Evolutionary conservation across 2,888 invertebrate genomes (phyloP), one percentile per base, ranked within the genome.

Genomic region (Adineta ricciae): DNA sequence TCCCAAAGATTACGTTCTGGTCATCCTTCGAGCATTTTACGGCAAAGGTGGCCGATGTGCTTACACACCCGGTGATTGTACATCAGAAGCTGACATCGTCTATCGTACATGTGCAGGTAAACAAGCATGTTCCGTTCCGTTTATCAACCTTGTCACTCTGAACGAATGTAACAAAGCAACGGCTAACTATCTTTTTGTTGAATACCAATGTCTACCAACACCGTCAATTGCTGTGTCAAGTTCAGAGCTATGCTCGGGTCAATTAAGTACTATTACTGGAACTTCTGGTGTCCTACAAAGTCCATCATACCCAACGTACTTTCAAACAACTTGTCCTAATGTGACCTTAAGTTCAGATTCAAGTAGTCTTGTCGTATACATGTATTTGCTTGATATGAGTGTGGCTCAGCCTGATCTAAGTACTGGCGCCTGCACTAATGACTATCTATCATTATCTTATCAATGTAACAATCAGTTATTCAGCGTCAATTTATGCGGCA

Each of bases 141-240:
- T 84, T 52, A 41, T 84, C 21, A 78, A n/a, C 78, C 16, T 24
- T 38, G 49, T 83, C 36, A 41, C 72, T 72, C 36, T 85, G 38
- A 54, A 73, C 21, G 85, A 85, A 78, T 85, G 84, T n/a, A 32
- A 84, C 36, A 38, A n/a, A 16, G 73, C 14, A 32, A 9, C 24
- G 16, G 83, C 85, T 19, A 82, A 19, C 16, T 85, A 85, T 73
- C 83, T 85, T 24, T 84, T 84, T 38, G 41, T 85, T 49, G 84
- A 85, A 27, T 85, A 85, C 52, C 85, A 85, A 84, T 85, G 85
- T 84, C 50, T 84, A 46, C 85, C 85, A 56, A 50, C 73, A 27
- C 27, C 32, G n/a, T 73, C 83, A 3, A n/a, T 41, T 7, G 38
- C 0, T 36, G 11, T 73, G 9, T 24, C 27, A 27, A 83, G 41